phyloP scores from a whole-genome alignment of 2,888 invertebrate genomes.

The Agonopterix heracliana region DNA sequence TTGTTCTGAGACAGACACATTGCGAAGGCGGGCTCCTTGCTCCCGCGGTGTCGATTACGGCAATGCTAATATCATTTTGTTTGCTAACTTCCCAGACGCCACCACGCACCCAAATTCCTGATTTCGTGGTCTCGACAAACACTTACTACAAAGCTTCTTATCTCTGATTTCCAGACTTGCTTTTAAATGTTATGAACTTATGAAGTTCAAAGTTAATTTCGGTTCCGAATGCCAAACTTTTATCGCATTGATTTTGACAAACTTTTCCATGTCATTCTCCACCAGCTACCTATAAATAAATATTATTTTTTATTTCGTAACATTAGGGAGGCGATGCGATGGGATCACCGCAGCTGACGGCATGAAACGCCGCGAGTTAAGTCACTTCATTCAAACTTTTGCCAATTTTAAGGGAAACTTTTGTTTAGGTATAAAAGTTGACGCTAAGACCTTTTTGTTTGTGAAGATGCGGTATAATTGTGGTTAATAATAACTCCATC shows the following conservation, averaged over 20 bases:
- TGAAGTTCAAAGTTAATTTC: background rate
- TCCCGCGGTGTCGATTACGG: conserved; percentile 64
- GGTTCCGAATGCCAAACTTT: conserved; percentile 17
- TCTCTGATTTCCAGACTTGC: conserved; percentile 35
- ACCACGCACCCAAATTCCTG: conserved; percentile 25
- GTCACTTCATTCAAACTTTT: conserved; percentile 71
- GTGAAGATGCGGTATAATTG: conserved; percentile 45
- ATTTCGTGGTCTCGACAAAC: conserved; percentile 39
- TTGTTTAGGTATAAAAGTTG: conserved; percentile 58
- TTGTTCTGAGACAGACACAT: conserved; percentile 28
- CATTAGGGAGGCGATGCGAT: conserved; percentile 63
- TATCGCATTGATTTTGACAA: conserved; percentile 28
- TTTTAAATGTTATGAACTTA: conserved; percentile 32
- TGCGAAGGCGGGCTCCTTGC: conserved; percentile 17
- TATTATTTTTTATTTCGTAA: conserved; percentile 60
- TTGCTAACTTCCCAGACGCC: conserved; percentile 55
- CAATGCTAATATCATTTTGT: conserved; percentile 65
- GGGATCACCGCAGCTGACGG: conserved; percentile 69
- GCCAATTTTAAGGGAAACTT: conserved; percentile 60
- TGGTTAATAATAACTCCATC: conserved; percentile 41
- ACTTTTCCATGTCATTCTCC: conserved; percentile 35
- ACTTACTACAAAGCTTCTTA: conserved; percentile 42
- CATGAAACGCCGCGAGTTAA: conserved; percentile 58
- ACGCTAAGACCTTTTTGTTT: conserved; percentile 52
- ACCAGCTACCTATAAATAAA: conserved; percentile 46